phyloP scores from a whole-genome alignment of 2,113 vertebrate genomes.

The Agelaius phoeniceus region DNA sequence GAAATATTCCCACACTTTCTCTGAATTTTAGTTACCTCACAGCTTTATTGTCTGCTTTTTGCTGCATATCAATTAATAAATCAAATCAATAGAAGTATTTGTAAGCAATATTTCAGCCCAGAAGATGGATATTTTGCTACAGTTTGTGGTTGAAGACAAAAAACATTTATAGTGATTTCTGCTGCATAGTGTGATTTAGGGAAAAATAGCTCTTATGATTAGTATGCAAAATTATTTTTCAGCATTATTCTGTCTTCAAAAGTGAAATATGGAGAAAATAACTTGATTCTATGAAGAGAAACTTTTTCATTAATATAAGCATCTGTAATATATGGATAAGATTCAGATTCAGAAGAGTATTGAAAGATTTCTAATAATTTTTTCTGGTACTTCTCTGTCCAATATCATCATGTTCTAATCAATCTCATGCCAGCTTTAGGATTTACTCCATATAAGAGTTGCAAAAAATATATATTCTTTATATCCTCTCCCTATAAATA shows the following conservation, averaged over 20 bases:
- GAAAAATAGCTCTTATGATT: background rate
- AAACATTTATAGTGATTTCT: background rate
- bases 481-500: background rate
- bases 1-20: background rate
- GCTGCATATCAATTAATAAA: background rate
- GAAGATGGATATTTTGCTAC: background rate
- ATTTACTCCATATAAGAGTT: background rate
- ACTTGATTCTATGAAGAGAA: background rate
- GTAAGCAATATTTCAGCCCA: background rate
- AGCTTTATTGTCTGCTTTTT: background rate
- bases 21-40: background rate
- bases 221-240: background rate
- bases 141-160: background rate
- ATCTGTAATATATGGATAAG: background rate
- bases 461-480: background rate
- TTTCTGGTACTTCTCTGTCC: background rate
- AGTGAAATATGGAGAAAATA: background rate
- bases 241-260: background rate
- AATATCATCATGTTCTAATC: rapidly evolving
- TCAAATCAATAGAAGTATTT: background rate
- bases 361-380: background rate
- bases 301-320: background rate
- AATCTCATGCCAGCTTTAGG: background rate
- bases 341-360: background rate
- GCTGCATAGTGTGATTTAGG: background rate